phyloP scores from a whole-genome alignment of 2,888 invertebrate species.

The Hirtodrosophila confusa region DNA sequence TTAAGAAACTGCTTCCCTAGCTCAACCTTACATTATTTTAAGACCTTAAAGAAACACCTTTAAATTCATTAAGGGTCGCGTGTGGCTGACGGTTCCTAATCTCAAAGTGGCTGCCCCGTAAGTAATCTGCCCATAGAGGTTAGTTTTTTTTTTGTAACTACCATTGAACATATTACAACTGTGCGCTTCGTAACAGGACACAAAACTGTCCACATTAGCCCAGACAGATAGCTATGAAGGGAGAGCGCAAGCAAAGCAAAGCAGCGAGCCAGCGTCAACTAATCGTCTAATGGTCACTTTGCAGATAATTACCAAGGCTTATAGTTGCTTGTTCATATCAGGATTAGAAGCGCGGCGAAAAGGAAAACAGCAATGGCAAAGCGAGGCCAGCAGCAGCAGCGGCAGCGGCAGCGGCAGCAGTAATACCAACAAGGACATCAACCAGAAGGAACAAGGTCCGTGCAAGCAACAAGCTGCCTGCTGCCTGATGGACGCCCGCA shows the following conservation, averaged over 20 bases:
- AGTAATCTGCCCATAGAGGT: background rate
- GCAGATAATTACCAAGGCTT: slow-evolving; percentile 82
- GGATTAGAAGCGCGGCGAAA: slow-evolving; percentile 66
- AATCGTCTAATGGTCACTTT: slow-evolving; percentile 83
- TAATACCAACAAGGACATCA: background rate
- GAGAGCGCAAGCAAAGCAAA: slow-evolving; percentile 17
- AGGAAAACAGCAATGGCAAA: slow-evolving; percentile 42
- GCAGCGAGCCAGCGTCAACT: slow-evolving; percentile 61
- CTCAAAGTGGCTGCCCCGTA: no score
- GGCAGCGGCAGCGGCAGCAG: slow-evolving; percentile 9
- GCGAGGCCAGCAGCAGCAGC: slow-evolving; percentile 14
- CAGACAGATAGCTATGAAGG: slow-evolving; percentile 1
- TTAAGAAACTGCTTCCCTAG: no score
- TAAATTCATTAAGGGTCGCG: no score
- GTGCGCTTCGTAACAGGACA: slow-evolving; percentile 10
- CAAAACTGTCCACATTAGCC: slow-evolving; percentile 29
- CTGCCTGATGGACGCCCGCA: slow-evolving; percentile 26
- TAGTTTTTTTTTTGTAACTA: slow-evolving; percentile 9
- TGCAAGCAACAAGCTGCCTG: slow-evolving; percentile 62
- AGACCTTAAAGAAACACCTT: no score
- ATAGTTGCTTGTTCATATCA: slow-evolving; percentile 68
- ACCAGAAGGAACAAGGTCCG: background rate
- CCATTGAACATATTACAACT: slow-evolving; percentile 21
- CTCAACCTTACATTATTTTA: no score
- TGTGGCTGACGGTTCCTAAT: no score